A percentile compares a stretch with the other conserved stretches of the same genome.
Evolutionary conservation across 2,888 invertebrate species (phyloP).

Genomic region (Metacarcinus magister): DNA sequence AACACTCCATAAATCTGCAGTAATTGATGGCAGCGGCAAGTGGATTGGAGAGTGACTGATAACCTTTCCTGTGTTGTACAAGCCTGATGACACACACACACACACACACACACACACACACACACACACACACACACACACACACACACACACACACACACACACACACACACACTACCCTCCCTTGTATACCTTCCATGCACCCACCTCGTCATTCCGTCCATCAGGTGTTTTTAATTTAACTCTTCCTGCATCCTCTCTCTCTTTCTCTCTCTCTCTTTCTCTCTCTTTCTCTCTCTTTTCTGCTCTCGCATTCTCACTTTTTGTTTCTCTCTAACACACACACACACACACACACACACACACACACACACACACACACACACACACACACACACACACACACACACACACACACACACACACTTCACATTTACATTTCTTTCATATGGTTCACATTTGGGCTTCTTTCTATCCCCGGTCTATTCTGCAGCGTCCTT

Average conservation of each 20-base stretch:
- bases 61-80: neutral
- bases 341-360: neutral
- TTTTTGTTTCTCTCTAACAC: neutral
- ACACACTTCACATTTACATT: neutral
- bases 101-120: no score
- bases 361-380: no score
- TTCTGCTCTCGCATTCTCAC: neutral
- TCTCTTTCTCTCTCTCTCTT: neutral
- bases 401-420: conserved; percentile 12
- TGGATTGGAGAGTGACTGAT: neutral
- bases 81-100: neutral
- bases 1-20: neutral
- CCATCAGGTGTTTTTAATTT: neutral
- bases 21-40: neutral
- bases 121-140: no score
- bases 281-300: conserved; percentile 21
- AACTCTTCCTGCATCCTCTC: neutral
- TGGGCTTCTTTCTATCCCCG: neutral
- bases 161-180: neutral
- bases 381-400: no score
- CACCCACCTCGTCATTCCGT: neutral
- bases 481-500: neutral
- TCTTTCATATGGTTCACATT: neutral
- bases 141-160: no score
- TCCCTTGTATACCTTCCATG: neutral